A percentile compares a stretch with the other conserved stretches of the same genome.
phyloP scores from a whole-genome alignment of 2,113 vertebrate genomes.

The Scomber scombrus region DNA sequence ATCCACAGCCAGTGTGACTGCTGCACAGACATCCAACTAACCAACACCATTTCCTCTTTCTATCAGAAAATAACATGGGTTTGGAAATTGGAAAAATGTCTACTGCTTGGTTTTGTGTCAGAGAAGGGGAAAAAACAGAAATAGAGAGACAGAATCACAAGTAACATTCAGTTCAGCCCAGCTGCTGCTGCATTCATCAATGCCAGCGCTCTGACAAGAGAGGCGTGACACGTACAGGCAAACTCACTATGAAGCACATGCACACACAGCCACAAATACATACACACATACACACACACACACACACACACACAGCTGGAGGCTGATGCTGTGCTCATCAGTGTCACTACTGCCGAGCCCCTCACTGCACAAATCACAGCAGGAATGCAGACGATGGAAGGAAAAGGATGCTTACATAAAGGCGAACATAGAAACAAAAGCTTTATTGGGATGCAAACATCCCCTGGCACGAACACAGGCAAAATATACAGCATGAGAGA shows the following conservation, averaged over 20 bases:
- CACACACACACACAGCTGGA: conserved; percentile 51
- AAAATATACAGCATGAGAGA: conserved; percentile 25
- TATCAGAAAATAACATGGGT: conserved; percentile 38
- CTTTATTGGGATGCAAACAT: conserved; percentile 47
- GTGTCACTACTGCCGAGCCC: conserved; percentile 65
- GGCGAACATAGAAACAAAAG: conserved; percentile 49
- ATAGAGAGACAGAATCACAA: conserved; percentile 24
- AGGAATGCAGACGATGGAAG: conserved; percentile 54
- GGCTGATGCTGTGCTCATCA: conserved; percentile 71
- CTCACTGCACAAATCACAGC: conserved; percentile 70
- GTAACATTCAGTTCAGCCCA: conserved; percentile 48
- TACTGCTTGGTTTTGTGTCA: conserved; percentile 36
- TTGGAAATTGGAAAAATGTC: conserved; percentile 45
- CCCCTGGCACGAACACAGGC: conserved; percentile 35
- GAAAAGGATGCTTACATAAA: conserved; percentile 62
- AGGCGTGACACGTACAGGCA: conserved; percentile 61
- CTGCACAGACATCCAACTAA: conserved; percentile 37
- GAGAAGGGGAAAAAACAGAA: background rate
- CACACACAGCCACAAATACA: conserved; percentile 28
- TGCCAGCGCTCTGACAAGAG: conserved; percentile 62
- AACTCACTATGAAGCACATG: conserved; percentile 37
- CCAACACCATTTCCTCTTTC: conserved; percentile 36
- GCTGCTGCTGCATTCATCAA: conserved; percentile 70
- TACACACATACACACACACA: conserved; percentile 25
- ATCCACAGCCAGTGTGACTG: conserved; percentile 49